Evolutionary conservation across 2,888 invertebrate species (phyloP).

Genomic region (Perizoma affinitatum): DNA sequence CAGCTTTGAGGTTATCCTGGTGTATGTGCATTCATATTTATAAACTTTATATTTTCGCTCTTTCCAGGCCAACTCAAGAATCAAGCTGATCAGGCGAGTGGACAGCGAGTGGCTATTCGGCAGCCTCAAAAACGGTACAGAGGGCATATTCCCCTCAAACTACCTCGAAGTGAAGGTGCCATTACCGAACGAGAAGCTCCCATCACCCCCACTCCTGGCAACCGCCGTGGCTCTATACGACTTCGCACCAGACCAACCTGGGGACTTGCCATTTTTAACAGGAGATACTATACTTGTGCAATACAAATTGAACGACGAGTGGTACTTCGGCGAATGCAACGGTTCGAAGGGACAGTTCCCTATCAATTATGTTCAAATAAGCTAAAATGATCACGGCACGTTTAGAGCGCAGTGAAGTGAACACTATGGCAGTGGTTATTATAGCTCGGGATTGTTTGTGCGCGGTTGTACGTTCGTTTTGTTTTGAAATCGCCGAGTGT

Average conservation of each 20-base stretch:
- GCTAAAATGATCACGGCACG: slow-evolving; percentile 44
- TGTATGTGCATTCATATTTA: too few relatives aligned
- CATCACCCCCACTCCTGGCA: slow-evolving; percentile 50
- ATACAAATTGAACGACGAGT: slow-evolving; percentile 89
- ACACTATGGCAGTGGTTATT: slow-evolving; percentile 14
- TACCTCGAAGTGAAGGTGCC: slow-evolving; percentile 91
- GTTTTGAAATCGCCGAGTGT: slow-evolving; percentile 11
- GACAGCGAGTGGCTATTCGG: slow-evolving; percentile 93
- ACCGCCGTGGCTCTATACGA: slow-evolving; percentile 88
- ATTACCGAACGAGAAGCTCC: slow-evolving; percentile 70
- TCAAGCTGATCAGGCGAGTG: slow-evolving; percentile 87
- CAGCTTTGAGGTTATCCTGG: too few relatives aligned
- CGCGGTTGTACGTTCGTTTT: slow-evolving; percentile 1
- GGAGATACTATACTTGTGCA: slow-evolving; percentile 85
- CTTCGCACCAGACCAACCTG: slow-evolving; percentile 85
- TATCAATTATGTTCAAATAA: slow-evolving; percentile 88
- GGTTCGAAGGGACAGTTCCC: slow-evolving; percentile 91
- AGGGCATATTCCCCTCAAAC: slow-evolving; percentile 93
- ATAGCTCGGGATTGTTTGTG: slow-evolving; percentile 9
- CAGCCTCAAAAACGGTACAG: slow-evolving; percentile 84
- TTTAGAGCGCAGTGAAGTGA: slow-evolving; percentile 17
- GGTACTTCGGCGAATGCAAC: slow-evolving; percentile 90
- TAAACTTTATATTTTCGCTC: slow-evolving; percentile 9
- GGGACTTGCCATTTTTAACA: slow-evolving; percentile 64
- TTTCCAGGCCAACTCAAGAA: slow-evolving; percentile 88